Evolutionary conservation across 2,113 vertebrate genomes (phyloP), one percentile per base, ranked within the genome.

Genomic region (Platanista minor): DNA sequence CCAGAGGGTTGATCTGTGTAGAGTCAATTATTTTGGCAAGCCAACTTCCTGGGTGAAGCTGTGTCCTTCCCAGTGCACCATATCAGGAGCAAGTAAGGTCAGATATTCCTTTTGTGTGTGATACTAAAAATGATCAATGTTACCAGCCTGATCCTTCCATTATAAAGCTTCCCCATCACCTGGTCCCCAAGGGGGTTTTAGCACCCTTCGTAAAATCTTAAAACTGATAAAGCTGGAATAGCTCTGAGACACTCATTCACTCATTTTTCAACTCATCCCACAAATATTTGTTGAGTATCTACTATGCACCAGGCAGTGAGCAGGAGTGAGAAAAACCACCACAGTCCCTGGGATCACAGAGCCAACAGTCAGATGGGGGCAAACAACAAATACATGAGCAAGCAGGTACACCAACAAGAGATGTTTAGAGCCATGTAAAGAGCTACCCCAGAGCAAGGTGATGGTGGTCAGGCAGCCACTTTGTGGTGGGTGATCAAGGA

Each of bases 361-460:
- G 27, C 7, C 33, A 23, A 18, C 29, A 43, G 71, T 39, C 78
- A 15, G 64, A 61, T 9, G 12, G 64, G 64, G 71, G 29, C 0
- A 1, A 12, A 36, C 67, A 61, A 54, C 52, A 83, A 12, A 20
- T 0, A 21, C 43, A 9, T 1, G 3, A 36, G 33, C n/a, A 15
- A 78, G 41, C 67, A 15, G 29, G 11, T 0, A 12, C 29, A 1
- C 9, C 43, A 6, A 21, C 36, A 15, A 15, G 49, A 67, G 92
- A 0, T 1, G 0, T 23, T n/a, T 6, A 43, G 72, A 46, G 7
- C 41, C 41, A 0, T 8, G 9, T 29, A 18, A 69, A 80, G 54
- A 23, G 29, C n/a, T 11, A 6, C 36, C 5, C 21, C 6, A 11
- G 71, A 15, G 71, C 0, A 1, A 21, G 18, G 25, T 8, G 41